Conservation (phyloP, 2,797 vertebrate genomes). For the Nyctalus aviator region DNA sequence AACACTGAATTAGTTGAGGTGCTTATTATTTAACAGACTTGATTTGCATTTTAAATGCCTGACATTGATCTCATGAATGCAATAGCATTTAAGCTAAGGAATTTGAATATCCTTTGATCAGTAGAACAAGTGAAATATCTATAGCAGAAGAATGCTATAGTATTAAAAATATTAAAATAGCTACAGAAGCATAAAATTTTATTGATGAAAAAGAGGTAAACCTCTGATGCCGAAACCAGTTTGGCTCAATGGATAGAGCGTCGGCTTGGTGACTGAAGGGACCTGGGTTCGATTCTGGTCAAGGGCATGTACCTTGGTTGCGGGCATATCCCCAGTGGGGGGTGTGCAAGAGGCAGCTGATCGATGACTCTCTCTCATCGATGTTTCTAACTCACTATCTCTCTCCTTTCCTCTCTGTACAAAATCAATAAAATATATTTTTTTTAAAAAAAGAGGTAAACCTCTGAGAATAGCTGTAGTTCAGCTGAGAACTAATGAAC, state of each 20-base stretch:
- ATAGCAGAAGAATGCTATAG: background rate
- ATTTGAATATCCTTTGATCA: background rate
- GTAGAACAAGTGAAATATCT: background rate
- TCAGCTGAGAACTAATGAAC: background rate
- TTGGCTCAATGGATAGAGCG: no score
- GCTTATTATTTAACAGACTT: background rate
- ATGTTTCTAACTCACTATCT: no score
- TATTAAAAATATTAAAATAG: slow-evolving; percentile 3
- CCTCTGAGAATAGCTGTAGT: background rate
- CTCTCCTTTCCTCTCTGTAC: no score
- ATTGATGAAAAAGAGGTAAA: background rate
- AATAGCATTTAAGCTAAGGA: background rate
- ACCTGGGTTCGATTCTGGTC: no score
- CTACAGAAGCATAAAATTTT: background rate
- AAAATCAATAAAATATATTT: no score
- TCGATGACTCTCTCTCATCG: no score
- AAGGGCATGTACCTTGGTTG: no score
- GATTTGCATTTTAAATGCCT: background rate
- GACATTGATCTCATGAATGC: background rate
- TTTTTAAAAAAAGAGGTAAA: background rate
- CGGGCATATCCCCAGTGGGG: no score
- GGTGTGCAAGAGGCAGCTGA: no score
- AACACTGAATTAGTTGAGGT: background rate
- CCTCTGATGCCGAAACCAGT: no score
- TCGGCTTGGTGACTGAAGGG: no score